Percentiles rank a stretch among this genome's conserved stretches.
These are phyloP conservation scores for Thunnus albacares DNA, from an alignment of 2,797 vertebrate species.

Conservation along the genomic window DNA sequence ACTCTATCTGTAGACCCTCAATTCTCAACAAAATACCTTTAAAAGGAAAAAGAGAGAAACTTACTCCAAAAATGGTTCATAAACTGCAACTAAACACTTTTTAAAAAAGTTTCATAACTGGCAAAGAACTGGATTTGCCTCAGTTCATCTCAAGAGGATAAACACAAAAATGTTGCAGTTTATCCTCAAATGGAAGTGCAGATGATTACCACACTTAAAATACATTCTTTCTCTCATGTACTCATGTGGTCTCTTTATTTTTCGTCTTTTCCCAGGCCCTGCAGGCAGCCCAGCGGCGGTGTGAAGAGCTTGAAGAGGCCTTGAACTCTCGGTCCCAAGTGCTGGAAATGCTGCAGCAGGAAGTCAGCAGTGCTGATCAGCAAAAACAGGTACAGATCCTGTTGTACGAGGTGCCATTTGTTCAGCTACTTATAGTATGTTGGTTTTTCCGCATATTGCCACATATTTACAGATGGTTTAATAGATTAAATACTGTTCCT, in stretches of 20 bases:
- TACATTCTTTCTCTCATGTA: background rate
- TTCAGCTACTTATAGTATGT: background rate
- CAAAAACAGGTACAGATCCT: constrained; percentile 90
- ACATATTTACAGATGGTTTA: background rate
- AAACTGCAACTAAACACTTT: background rate
- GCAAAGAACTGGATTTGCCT: background rate
- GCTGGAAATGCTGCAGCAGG: constrained; percentile 92
- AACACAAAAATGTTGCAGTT: background rate
- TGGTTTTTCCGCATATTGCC: background rate
- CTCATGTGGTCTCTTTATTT: background rate
- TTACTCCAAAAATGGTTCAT: background rate
- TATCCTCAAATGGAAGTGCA: background rate
- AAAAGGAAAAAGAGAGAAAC: too few relatives aligned
- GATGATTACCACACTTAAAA: background rate
- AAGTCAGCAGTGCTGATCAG: constrained; percentile 89
- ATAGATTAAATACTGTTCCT: background rate
- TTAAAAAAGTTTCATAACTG: background rate
- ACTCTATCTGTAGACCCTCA: too few relatives aligned
- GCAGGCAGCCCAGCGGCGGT: constrained; percentile 83
- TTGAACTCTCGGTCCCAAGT: constrained; percentile 89
- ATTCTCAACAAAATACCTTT: too few relatives aligned
- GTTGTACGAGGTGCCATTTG: constrained; percentile 16
- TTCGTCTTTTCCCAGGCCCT: constrained; percentile 83
- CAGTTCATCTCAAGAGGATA: background rate
- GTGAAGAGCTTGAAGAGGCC: constrained; percentile 90